Percentiles rank a stretch among this genome's conserved stretches.
phyloP scores from a whole-genome alignment of 2,797 vertebrate species.

The Leptodactylus fallax region DNA sequence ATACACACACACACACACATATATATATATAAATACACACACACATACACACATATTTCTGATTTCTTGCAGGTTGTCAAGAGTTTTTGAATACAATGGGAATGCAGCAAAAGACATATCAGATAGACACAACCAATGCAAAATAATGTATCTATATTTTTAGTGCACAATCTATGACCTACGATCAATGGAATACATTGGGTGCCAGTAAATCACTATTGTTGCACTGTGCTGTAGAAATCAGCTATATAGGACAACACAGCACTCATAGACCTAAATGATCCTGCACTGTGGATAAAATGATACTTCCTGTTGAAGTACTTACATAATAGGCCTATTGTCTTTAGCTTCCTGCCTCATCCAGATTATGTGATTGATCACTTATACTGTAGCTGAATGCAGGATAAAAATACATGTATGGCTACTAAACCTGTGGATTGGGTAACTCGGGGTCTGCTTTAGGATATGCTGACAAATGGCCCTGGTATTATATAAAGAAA shows the following conservation, averaged over 20 bases:
- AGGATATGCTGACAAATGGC: neutral
- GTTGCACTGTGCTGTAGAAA: neutral
- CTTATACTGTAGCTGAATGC: neutral
- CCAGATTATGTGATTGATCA: neutral
- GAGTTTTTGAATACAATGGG: too few species aligned
- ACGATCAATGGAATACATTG: too few species aligned
- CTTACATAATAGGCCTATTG: constrained; percentile 3
- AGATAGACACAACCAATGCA: too few species aligned
- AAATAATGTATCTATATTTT: too few species aligned
- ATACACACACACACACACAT: too few species aligned
- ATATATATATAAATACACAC: too few species aligned
- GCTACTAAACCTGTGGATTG: neutral
- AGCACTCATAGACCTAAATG: neutral
- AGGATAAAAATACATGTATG: neutral
- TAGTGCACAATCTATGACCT: too few species aligned
- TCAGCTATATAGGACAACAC: neutral
- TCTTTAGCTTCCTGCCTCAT: neutral
- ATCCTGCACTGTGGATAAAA: neutral
- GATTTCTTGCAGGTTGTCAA: too few species aligned
- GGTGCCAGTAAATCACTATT: neutral
- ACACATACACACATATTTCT: too few species aligned
- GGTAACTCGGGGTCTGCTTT: neutral
- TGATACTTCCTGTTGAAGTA: neutral
- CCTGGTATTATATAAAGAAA: neutral
- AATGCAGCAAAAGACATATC: too few species aligned